Evolutionary conservation across 1,140 invertebrate genomes (phyloP), one percentile per base, ranked within the genome.

Genomic region (Trichonephila inaurata): DNA sequence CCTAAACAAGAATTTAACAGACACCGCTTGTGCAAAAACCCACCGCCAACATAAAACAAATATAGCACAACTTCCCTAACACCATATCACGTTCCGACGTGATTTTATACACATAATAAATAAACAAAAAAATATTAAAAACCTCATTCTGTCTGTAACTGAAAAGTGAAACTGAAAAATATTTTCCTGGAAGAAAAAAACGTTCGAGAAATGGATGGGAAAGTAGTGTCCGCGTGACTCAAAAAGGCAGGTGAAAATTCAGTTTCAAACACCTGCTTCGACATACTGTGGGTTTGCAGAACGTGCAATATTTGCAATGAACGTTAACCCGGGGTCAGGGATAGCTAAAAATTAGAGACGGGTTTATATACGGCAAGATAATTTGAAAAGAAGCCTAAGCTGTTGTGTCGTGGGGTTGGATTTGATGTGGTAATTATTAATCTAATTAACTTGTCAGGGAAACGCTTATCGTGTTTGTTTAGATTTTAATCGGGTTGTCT

Each of bases 381-480:
- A 40, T 77, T 19, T 40, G 66, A 24, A 14, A 69, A 69, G 24
- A 69, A 69, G 24, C 14, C 66, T 69, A 24, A 18, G 28, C 28
- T 40, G 16, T 7, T 33, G 72, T 40, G 72, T 40, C 72, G 72
- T 40, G 66, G 66, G 66, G 51, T 51, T 51, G 51, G 51, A 51
- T 24, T 69, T n/a, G 66, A 69, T 69, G 66, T 69, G 72, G 72
- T 77, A 33, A 77, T 77, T 77, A 77, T 33, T 77, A 77, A 77
- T 28, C 72, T 77, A 77, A 77, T 77, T 77, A 77, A 77, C 72
- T 33, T 77, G 72, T 77, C 72, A 77, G 72, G 16, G 1, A 6
- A 77, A 77, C 24, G 72, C 72, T 77, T 77, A 77, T 77, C 72
- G 33, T 77, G 72, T 77, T 77, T 77, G 72, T 33, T 77, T 33